A percentile compares a stretch with the other conserved stretches of the same genome.
Evolutionary conservation across 2,113 vertebrate genomes (phyloP).

Genomic region (Cyrtonyx montezumae): DNA sequence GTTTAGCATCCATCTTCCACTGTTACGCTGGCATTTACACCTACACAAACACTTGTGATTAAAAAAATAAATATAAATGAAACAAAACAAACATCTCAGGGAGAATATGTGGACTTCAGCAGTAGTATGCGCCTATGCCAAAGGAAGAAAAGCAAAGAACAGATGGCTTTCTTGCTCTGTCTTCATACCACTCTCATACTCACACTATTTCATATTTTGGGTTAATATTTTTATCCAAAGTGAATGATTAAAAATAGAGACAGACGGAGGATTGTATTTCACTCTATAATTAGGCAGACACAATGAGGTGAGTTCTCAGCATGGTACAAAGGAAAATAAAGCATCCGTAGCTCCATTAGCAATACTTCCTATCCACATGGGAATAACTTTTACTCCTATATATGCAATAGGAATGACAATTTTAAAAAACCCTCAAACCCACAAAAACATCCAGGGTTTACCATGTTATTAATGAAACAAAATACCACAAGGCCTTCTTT

Average conservation of each 20-base stretch:
- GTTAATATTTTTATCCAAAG: slow-evolving; percentile 61
- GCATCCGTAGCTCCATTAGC: slow-evolving; percentile 5
- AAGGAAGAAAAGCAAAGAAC: slow-evolving; percentile 26
- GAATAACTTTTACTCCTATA: slow-evolving; percentile 28
- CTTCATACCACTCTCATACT: slow-evolving; percentile 20
- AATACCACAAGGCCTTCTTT: neutral
- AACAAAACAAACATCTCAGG: neutral
- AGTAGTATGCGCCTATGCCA: neutral
- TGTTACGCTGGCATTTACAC: slow-evolving; percentile 4
- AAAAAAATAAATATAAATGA: neutral
- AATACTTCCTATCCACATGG: slow-evolving; percentile 43
- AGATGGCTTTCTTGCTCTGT: slow-evolving; percentile 51
- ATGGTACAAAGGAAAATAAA: slow-evolving; percentile 28
- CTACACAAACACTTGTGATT: neutral
- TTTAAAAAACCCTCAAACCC: neutral
- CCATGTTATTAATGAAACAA: slow-evolving; percentile 50
- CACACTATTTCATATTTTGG: neutral
- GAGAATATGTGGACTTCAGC: neutral
- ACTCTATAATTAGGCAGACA: slow-evolving; percentile 57
- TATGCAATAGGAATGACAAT: slow-evolving; percentile 9
- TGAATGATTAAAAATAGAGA: slow-evolving; percentile 29
- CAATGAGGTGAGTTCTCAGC: slow-evolving; percentile 62
- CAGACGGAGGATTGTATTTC: slow-evolving; percentile 61
- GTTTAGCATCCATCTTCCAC: neutral
- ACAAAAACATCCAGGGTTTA: neutral